A percentile compares a stretch with the other conserved stretches of the same genome.
Conservation (phyloP, 2,888 invertebrate species). For the Dascillus cervinus region DNA sequence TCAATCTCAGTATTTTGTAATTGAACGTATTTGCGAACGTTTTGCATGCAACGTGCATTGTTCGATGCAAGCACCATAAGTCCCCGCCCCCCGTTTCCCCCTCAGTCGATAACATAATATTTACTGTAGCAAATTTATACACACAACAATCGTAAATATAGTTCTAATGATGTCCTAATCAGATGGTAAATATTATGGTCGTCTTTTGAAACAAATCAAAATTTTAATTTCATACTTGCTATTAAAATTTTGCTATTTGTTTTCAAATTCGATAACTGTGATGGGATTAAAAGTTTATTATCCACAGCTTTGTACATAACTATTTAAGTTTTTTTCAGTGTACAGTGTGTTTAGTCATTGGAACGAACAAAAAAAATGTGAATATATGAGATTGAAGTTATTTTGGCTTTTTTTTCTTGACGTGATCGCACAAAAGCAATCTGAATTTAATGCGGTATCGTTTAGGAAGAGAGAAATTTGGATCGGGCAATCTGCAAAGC, state of each 20-base stretch:
- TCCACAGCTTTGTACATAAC: constrained; percentile 40
- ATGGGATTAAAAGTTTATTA: constrained; percentile 18
- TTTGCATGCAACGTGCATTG: constrained; percentile 15
- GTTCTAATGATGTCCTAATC: too few relatives aligned
- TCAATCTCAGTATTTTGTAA: too few relatives aligned
- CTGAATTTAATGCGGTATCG: constrained; percentile 25
- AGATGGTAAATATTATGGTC: constrained; percentile 25
- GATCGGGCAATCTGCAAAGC: constrained; percentile 37
- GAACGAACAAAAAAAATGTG: constrained; percentile 43
- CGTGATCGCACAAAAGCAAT: constrained; percentile 20
- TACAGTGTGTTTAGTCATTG: constrained; percentile 45
- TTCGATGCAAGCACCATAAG: constrained; percentile 13
- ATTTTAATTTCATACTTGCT: constrained; percentile 17
- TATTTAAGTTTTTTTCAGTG: constrained; percentile 42
- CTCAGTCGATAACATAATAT: constrained; percentile 13
- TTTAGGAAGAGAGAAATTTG: constrained; percentile 29
- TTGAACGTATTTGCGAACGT: too few relatives aligned
- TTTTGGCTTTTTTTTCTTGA: constrained; percentile 14
- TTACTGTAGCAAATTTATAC: constrained; percentile 11
- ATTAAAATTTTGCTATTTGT: constrained; percentile 24
- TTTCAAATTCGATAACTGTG: constrained; percentile 24
- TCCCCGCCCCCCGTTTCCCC: too few relatives aligned
- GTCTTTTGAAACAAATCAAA: constrained; percentile 23
- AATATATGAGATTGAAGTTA: constrained; percentile 44
- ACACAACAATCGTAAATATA: constrained; percentile 9